Percentiles rank a stretch among this genome's conserved stretches.
These are phyloP conservation scores for Clarias fuscus DNA, from an alignment of 2,797 vertebrate genomes.

Conservation along the genomic window DNA sequence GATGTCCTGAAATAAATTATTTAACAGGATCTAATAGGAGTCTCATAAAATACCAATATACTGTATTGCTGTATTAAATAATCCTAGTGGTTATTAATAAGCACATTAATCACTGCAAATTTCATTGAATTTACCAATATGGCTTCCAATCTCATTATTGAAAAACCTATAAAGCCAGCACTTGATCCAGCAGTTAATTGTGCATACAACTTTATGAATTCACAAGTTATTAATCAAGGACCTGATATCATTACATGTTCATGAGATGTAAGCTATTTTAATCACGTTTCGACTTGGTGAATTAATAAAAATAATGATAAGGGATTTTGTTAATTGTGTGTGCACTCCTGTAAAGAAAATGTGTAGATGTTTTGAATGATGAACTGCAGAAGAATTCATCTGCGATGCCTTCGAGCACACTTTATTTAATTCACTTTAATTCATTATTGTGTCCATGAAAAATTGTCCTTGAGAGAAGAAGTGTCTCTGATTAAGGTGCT, in stretches of 20 bases:
- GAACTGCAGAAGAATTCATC: not conserved
- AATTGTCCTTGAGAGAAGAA: not conserved
- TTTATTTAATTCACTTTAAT: not conserved
- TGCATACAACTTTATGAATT: not conserved
- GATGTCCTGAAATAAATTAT: not conserved
- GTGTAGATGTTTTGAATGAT: no score
- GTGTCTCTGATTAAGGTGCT: not conserved
- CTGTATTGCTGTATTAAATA: not conserved
- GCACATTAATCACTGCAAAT: not conserved
- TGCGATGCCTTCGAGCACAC: not conserved
- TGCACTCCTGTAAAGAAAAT: not conserved
- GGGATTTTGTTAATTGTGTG: not conserved
- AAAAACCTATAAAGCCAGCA: slow-evolving; percentile 4
- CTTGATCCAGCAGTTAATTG: not conserved
- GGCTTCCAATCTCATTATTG: not conserved
- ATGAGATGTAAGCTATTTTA: not conserved
- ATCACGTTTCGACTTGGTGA: not conserved
- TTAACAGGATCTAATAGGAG: not conserved
- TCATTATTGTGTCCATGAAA: not conserved
- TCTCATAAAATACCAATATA: not conserved
- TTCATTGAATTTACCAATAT: not conserved
- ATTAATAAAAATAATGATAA: not conserved
- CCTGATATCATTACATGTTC: not conserved
- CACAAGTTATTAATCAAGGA: not conserved
- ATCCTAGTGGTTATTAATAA: not conserved